phyloP scores from a whole-genome alignment of 2,113 vertebrate genomes.

The Acanthisitta chloris region DNA sequence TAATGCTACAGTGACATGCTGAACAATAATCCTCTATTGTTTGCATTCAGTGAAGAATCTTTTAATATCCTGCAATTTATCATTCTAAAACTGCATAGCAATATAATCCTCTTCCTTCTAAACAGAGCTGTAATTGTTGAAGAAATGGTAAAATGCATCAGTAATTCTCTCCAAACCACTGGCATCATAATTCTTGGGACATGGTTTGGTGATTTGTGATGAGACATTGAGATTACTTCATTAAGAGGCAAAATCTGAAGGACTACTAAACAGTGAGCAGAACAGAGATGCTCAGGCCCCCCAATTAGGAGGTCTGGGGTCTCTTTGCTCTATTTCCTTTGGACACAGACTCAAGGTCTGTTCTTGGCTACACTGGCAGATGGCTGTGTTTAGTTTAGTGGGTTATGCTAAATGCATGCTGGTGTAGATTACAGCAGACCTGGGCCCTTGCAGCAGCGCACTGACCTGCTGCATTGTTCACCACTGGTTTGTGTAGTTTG shows the following conservation, averaged over 20 bases:
- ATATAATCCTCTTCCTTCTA: neutral
- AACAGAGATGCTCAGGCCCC: neutral
- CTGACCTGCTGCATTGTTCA: neutral
- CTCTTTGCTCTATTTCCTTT: neutral
- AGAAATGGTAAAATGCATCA: slow-evolving; percentile 22
- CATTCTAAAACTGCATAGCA: slow-evolving; percentile 32
- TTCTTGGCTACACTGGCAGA: neutral
- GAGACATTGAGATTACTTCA: neutral
- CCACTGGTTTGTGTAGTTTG: neutral
- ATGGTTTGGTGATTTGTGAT: neutral
- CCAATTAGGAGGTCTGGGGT: neutral
- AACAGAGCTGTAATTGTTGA: slow-evolving; percentile 12
- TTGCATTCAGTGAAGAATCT: slow-evolving; percentile 47
- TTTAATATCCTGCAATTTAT: slow-evolving; percentile 56
- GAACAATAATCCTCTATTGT: slow-evolving; percentile 58
- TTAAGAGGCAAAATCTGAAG: neutral
- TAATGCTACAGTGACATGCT: slow-evolving; percentile 36
- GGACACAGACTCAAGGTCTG: neutral
- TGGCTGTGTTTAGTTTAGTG: neutral
- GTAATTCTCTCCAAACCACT: neutral
- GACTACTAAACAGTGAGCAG: neutral
- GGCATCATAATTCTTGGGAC: neutral
- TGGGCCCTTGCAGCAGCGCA: neutral
- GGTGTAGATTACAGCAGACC: neutral
- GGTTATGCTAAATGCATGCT: neutral